A percentile compares a stretch with the other conserved stretches of the same genome.
These are phyloP conservation scores for Leptestheria dahalacensis DNA, from an alignment of 1,140 invertebrate genomes.

Conservation along the genomic window DNA sequence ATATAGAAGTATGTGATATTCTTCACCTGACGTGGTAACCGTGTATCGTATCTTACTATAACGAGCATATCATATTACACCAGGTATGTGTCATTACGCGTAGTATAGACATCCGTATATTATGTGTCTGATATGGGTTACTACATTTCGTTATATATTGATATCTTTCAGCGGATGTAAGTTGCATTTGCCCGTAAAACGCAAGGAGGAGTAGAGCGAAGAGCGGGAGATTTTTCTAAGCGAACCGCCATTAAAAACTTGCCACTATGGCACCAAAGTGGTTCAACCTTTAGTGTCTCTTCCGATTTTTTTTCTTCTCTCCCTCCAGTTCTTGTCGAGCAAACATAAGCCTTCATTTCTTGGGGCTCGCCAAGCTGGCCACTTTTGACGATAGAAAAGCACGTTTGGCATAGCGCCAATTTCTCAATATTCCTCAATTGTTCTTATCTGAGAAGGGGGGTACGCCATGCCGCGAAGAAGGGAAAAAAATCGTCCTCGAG, in stretches of 20 bases:
- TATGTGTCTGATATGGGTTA: too few species aligned
- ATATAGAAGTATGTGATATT: too few species aligned
- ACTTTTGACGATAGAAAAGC: not conserved
- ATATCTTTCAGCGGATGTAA: too few species aligned
- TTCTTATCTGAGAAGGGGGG: not conserved
- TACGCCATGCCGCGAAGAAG: not conserved
- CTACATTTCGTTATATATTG: too few species aligned
- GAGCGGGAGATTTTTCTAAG: not conserved
- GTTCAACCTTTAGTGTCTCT: not conserved
- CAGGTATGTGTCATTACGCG: too few species aligned
- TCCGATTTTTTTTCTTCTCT: not conserved
- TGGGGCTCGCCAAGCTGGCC: too few species aligned
- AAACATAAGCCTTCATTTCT: not conserved
- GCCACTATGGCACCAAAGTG: not conserved
- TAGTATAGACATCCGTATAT: too few species aligned
- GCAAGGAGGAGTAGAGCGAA: not conserved
- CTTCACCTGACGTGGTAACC: too few species aligned
- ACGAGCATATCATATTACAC: too few species aligned
- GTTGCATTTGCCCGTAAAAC: too few species aligned
- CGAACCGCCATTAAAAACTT: not conserved
- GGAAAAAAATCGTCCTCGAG: not conserved
- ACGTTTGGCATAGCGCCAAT: not conserved
- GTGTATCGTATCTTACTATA: too few species aligned
- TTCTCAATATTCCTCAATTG: not conserved
- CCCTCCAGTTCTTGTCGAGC: not conserved